Evolutionary conservation across 1,140 invertebrate genomes (phyloP), one percentile per base, ranked within the genome.

Genomic region (Leucophenga varia): DNA sequence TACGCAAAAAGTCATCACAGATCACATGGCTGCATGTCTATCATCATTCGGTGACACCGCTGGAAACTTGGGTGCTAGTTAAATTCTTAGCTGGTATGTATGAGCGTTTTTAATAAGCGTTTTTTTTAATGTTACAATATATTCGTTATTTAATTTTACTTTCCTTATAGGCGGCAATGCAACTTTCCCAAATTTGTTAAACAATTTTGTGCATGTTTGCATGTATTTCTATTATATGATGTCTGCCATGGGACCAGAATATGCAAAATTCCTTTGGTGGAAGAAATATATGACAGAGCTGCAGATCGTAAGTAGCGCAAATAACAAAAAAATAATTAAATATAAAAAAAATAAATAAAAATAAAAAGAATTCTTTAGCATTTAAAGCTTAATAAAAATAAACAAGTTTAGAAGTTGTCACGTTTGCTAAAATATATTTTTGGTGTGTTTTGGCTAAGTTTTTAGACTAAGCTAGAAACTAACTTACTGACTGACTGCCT

Each of bases 141-240:
- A 21, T 13, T 34, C 34, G 20, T 34, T 21, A 9, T 3, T 19
- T 19, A 42, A 14, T 18, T 37, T 19, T 38, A 8, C 17, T 10
- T 2, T 9, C 22, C 10, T 59, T 48, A 2, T 64, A 90, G 89
- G 92, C 71, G 92, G 92, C 45, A 92, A 95, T 64, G 91, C 90
- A 47, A 94, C 92, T 4, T 91, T 95, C 76, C 93, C 89, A 34
- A 91, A 91, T 77, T 81, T 92, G 50, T 83, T 97, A 60, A 98
- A 97, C 80, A 94, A 93, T 69, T 83, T 93, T 28, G 93, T 97
- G 4, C 95, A 97, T 69, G 83, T 95, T n/a, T 83, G 94, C 53
- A 95, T 95, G 92, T 96, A 96, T 75, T 82, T 83, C 41, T 96
- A 96, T 74, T 96, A 96, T 75, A 87, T 93, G 84, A 80, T 95